A percentile compares a stretch with the other conserved stretches of the same genome.
These are phyloP conservation scores for Geotrypetes seraphini DNA, from an alignment of 2,797 vertebrate species.

Conservation along the genomic window DNA sequence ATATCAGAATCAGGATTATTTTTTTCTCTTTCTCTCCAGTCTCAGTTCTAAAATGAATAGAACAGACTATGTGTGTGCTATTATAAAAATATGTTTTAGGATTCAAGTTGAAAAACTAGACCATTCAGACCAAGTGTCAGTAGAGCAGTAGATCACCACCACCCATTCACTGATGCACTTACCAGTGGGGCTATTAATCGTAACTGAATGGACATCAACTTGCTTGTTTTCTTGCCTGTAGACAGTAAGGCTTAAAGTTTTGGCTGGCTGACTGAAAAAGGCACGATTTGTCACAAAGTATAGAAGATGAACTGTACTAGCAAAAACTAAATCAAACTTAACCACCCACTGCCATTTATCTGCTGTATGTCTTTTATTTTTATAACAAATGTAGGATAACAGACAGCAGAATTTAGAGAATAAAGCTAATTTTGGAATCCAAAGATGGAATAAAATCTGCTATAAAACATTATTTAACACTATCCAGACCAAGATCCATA, in stretches of 20 bases:
- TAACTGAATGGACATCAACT: background rate
- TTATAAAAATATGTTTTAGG: constrained; percentile 16
- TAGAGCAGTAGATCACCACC: constrained; percentile 26
- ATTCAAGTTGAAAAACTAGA: background rate
- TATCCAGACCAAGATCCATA: too few relatives aligned
- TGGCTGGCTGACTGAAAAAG: constrained; percentile 3
- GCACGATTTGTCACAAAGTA: constrained; percentile 18
- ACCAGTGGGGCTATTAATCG: constrained; percentile 14
- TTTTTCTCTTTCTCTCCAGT: too few relatives aligned
- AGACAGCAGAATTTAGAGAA: too few relatives aligned
- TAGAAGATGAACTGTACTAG: constrained; percentile 9
- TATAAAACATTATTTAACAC: too few relatives aligned
- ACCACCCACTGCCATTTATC: constrained; percentile 12
- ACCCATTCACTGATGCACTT: constrained; percentile 9
- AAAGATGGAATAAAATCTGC: too few relatives aligned
- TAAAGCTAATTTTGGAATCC: too few relatives aligned
- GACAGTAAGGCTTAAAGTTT: constrained; percentile 19
- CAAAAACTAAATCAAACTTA: constrained; percentile 25
- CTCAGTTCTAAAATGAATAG: too few relatives aligned
- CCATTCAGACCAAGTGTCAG: background rate
- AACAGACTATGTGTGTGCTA: constrained; percentile 7
- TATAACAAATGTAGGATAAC: background rate
- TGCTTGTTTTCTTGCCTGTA: constrained; percentile 16
- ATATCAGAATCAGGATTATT: too few relatives aligned
- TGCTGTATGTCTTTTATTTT: constrained; percentile 1